phyloP scores from a whole-genome alignment of 2,113 vertebrate genomes.

The Siniperca chuatsi region DNA sequence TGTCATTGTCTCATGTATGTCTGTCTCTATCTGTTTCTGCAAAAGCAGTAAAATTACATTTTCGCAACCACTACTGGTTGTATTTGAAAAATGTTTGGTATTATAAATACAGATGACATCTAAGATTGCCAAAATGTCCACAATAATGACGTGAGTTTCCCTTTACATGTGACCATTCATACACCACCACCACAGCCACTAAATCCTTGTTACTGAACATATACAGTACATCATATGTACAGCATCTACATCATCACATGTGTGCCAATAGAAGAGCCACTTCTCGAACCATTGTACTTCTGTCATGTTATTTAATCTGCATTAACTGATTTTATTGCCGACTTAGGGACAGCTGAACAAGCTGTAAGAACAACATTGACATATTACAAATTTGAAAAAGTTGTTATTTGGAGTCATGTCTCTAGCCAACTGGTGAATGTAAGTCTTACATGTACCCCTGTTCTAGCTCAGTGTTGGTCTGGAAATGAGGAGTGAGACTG shows the following conservation, averaged over 20 bases:
- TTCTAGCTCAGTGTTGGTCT: not conserved
- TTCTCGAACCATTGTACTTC: not conserved
- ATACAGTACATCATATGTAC: not conserved
- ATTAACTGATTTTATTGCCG: not conserved
- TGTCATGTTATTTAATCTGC: not conserved
- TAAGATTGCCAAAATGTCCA: not conserved
- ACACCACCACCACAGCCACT: no score
- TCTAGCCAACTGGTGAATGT: not conserved
- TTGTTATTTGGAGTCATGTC: not conserved
- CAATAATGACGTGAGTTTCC: not conserved
- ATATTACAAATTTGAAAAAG: constrained; percentile 5
- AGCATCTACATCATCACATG: not conserved
- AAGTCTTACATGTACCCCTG: not conserved
- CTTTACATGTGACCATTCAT: not conserved
- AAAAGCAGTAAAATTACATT: not conserved
- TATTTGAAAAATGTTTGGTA: not conserved
- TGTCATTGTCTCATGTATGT: constrained; percentile 16
- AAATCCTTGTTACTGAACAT: not conserved
- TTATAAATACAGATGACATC: constrained; percentile 15
- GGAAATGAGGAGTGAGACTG: not conserved
- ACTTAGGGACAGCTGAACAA: not conserved
- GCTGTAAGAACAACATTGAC: not conserved
- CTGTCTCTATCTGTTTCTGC: constrained; percentile 1
- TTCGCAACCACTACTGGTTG: not conserved
- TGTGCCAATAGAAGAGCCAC: not conserved